Evolutionary conservation across 2,797 vertebrate genomes (phyloP), one percentile per base, ranked within the genome.

Genomic region (Knipowitschia caucasica): DNA sequence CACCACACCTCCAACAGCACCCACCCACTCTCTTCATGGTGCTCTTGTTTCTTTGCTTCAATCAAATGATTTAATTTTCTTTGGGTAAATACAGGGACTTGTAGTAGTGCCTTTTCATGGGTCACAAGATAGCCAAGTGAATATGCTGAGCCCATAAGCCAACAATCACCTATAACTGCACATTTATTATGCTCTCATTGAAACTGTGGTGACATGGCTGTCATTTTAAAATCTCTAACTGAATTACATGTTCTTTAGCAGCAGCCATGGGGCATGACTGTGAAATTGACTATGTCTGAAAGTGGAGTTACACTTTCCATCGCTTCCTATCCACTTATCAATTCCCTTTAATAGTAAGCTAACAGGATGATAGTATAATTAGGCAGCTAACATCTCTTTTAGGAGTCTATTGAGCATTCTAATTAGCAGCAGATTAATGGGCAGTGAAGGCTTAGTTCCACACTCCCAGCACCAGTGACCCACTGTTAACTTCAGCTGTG

Each of bases 361-460:
- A 74, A 73, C 71, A 44, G 60, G 77, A 60, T 88, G 87, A 89
- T 87, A 69, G 75, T 46, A 77, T 86, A 78, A 88, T 89, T 87
- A 85, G 82, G 62, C 69, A 70, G 71, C 75, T 66, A 87, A 67
- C 77, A 74, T 82, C 81, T 72, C 83, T 88, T 82, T 90, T 75
- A 85, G 59, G 74, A 85, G 62, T 79, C 77, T 84, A 82, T 78
- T 78, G 75, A 86, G 79, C 87, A 83, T 89, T 90, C 70, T 86
- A 86, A 89, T 90, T 90, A 82, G 71, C 50, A 71, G 75, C 75
- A 90, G 78, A 88, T 88, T 90, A 89, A 88, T 89, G 86, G 75
- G 45, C 53, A 83, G 69, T 40, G 65, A 55, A 47, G 50, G 64
- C 55, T 78, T 70, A 69, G 64, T 69, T 81, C 64, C 74, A 58